phyloP scores from a whole-genome alignment of 2,113 vertebrate species.

The Leptobrachium ailaonicum region DNA sequence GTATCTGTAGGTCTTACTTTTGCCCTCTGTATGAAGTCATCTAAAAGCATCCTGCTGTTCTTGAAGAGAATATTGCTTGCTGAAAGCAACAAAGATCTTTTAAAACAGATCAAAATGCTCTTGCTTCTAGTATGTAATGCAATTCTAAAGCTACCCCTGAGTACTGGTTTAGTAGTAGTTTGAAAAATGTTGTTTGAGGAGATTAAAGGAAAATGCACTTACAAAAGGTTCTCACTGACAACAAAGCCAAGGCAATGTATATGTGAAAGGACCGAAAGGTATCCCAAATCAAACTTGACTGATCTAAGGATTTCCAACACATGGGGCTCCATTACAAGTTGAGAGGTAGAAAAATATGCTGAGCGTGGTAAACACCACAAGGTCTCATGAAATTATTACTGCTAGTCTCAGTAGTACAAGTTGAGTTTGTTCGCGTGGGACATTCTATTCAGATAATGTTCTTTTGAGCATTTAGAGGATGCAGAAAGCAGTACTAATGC shows the following conservation, averaged over 20 bases:
- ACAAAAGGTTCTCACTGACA: slow-evolving; percentile 26
- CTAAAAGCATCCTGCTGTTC: slow-evolving; percentile 24
- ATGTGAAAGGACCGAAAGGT: slow-evolving; percentile 11
- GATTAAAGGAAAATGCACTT: slow-evolving; percentile 40
- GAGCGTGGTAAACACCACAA: too few relatives aligned
- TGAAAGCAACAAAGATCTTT: slow-evolving; percentile 36
- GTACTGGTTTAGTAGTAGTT: slow-evolving; percentile 28
- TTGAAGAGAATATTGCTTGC: slow-evolving; percentile 34
- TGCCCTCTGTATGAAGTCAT: slow-evolving; percentile 34
- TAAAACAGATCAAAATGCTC: slow-evolving; percentile 40
- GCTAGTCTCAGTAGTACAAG: too few relatives aligned
- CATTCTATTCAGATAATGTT: too few relatives aligned
- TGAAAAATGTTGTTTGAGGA: slow-evolving; percentile 22
- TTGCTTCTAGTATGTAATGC: slow-evolving; percentile 24
- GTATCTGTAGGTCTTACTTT: slow-evolving; percentile 7
- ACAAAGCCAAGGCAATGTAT: slow-evolving; percentile 24
- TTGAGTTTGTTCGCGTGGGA: too few relatives aligned
- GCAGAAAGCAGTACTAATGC: too few relatives aligned
- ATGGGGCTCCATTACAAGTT: background rate
- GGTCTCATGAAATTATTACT: too few relatives aligned
- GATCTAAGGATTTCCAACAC: slow-evolving; percentile 13
- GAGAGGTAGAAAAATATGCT: too few relatives aligned
- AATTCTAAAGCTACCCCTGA: slow-evolving; percentile 28
- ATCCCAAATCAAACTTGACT: slow-evolving; percentile 10
- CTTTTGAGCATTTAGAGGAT: too few relatives aligned